Evolutionary conservation across 2,797 vertebrate genomes (phyloP).

Genomic region (Eulemur coronatus): DNA sequence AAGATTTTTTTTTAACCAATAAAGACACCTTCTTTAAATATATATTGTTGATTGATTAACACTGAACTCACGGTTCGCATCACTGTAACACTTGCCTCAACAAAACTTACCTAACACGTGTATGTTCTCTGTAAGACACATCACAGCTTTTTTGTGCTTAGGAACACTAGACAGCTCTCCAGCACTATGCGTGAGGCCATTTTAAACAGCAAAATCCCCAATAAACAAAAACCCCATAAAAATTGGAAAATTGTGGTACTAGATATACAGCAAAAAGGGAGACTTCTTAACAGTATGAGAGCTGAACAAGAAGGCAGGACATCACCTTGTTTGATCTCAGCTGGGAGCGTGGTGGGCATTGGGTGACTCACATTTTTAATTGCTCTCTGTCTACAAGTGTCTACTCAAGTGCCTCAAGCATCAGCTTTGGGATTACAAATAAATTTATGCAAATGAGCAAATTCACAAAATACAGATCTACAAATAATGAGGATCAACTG

Average conservation of each 20-base stretch:
- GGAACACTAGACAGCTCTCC: background rate
- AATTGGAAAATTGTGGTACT: background rate
- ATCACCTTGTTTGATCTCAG: background rate
- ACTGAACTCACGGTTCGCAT: background rate
- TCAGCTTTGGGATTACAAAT: background rate
- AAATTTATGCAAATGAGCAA: background rate
- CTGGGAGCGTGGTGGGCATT: accelerated
- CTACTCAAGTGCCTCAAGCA: background rate
- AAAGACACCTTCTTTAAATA: background rate
- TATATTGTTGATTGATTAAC: background rate
- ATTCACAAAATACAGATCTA: background rate
- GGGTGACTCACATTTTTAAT: background rate
- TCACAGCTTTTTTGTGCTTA: background rate
- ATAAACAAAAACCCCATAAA: background rate
- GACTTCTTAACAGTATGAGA: background rate
- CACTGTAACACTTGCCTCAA: background rate
- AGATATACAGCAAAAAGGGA: background rate
- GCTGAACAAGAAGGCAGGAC: background rate
- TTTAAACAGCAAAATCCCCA: background rate
- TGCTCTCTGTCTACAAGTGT: background rate
- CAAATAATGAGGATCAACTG: background rate
- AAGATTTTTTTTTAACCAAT: background rate
- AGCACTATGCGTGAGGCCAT: background rate
- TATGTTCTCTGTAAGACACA: background rate
- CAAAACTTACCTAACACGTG: too few species aligned